These are phyloP conservation scores for Microplitis mediator DNA, from an alignment of 1,140 invertebrate genomes.

Conservation along the genomic window DNA sequence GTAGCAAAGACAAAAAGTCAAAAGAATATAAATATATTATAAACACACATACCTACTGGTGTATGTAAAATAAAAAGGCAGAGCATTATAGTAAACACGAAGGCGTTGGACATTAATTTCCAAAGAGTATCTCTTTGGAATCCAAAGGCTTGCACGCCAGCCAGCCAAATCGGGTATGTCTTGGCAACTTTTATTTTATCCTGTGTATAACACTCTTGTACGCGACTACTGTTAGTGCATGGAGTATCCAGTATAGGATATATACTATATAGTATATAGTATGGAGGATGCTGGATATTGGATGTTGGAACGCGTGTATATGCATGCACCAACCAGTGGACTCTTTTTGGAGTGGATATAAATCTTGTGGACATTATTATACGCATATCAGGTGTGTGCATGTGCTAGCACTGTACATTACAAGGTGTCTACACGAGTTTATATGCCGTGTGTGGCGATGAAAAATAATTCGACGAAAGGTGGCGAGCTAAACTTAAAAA, in stretches of 20 bases:
- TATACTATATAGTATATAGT: too few relatives aligned
- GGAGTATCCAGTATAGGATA: too few relatives aligned
- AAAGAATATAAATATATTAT: too few relatives aligned
- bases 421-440: conserved; percentile 11
- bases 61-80: neutral
- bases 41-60: too few relatives aligned
- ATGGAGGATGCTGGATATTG: neutral
- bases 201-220: too few relatives aligned
- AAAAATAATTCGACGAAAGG: conserved; percentile 33
- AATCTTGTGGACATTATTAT: conserved; percentile 28
- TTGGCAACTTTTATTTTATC: too few relatives aligned
- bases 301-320: too few relatives aligned
- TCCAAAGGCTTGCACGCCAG: neutral
- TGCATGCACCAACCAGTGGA: neutral
- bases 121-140: conserved; percentile 16
- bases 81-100: neutral
- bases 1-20: too few relatives aligned
- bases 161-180: conserved; percentile 17
- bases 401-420: neutral
- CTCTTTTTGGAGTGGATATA: conserved; percentile 19
- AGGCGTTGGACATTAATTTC: conserved; percentile 20
- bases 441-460: neutral
- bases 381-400: neutral
- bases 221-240: too few relatives aligned
- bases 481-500: neutral